phyloP scores from a whole-genome alignment of 2,113 vertebrate species.

The Sardina pilchardus region DNA sequence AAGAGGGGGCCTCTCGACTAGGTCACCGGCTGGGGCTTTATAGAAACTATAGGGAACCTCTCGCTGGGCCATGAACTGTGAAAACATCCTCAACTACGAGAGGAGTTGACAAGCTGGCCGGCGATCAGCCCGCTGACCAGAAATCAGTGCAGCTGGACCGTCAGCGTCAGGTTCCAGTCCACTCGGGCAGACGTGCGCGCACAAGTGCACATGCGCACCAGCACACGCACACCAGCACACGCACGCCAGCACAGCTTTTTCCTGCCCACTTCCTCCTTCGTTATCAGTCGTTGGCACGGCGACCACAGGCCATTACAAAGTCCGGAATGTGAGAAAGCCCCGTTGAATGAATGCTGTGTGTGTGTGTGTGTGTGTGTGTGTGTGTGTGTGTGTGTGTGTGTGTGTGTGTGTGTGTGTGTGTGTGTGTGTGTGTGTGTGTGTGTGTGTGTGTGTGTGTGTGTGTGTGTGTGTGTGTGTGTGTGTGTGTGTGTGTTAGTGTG shows the following conservation, averaged over 20 bases:
- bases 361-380: background rate
- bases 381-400: background rate
- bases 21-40: background rate
- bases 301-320: background rate
- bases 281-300: conserved; percentile 21
- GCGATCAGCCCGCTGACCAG: background rate
- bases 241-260: conserved; percentile 2
- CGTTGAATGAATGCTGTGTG: background rate
- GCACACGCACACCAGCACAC: background rate
- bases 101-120: too few species aligned
- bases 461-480: background rate
- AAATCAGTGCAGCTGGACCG: background rate
- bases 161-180: background rate
- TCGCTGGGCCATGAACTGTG: background rate
- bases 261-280: conserved; percentile 32
- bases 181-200: background rate
- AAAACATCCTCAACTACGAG: conserved; percentile 38
- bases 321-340: background rate
- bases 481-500: background rate
- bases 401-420: background rate
- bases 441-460: conserved; percentile 5
- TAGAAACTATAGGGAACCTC: background rate
- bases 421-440: background rate
- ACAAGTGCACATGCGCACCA: too few species aligned
- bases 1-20: background rate